Evolutionary conservation across 2,113 vertebrate species (phyloP).

Genomic region (Sturnira hondurensis): DNA sequence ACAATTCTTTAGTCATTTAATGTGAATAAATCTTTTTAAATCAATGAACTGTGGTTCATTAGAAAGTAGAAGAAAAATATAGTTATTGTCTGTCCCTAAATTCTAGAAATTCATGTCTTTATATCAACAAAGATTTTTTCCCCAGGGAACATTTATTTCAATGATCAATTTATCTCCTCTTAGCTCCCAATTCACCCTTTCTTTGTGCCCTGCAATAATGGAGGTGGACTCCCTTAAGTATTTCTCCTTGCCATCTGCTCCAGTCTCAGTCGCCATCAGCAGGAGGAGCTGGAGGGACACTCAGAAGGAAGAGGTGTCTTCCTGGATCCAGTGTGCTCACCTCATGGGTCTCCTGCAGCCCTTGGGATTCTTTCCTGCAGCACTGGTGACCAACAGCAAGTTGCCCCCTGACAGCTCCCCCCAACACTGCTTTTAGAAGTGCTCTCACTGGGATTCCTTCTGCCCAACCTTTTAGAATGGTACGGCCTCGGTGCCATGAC

Average conservation of each 20-base stretch:
- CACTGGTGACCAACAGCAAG: neutral
- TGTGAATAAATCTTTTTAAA: neutral
- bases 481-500: neutral
- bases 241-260: neutral
- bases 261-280: neutral
- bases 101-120: neutral
- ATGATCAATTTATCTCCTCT: neutral
- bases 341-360: neutral
- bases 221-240: neutral
- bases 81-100: neutral
- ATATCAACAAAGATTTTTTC: neutral
- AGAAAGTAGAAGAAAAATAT: neutral
- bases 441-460: neutral
- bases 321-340: fast-evolving
- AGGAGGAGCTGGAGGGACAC: neutral
- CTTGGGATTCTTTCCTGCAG: neutral
- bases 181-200: neutral
- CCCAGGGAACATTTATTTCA: neutral
- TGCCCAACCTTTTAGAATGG: neutral
- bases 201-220: neutral
- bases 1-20: neutral
- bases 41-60: neutral
- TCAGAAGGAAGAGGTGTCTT: neutral
- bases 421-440: neutral
- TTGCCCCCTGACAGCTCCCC: no score